A percentile compares a stretch with the other conserved stretches of the same genome.
Conservation (phyloP, 2,888 invertebrate species). For the Volucella inflata region DNA sequence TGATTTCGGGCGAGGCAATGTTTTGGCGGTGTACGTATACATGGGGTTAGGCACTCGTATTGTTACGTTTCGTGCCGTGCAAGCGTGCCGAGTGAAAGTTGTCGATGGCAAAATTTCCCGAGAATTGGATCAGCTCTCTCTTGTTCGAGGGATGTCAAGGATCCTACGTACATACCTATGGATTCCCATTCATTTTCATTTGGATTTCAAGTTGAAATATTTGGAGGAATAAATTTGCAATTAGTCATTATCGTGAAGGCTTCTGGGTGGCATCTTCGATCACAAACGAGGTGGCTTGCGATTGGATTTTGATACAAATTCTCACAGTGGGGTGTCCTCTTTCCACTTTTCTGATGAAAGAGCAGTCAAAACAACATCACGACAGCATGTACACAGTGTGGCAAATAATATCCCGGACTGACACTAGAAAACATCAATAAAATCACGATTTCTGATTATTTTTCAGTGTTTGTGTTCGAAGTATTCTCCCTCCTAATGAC, state of each 20-base stretch:
- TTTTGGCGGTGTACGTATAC: neutral
- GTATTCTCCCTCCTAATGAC: no score
- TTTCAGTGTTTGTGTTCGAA: no score
- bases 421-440: no score
- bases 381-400: no score
- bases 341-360: no score
- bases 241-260: neutral
- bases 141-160: neutral
- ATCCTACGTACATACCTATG: neutral
- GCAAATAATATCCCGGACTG: no score
- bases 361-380: no score
- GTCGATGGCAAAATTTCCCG: slow-evolving; percentile 45
- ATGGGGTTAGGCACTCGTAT: slow-evolving; percentile 22
- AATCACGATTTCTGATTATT: no score
- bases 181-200: slow-evolving; percentile 8
- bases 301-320: no score
- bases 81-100: slow-evolving; percentile 63
- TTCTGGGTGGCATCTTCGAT: no score
- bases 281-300: no score
- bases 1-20: slow-evolving; percentile 34
- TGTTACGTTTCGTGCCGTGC: slow-evolving; percentile 25
- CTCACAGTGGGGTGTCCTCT: no score
- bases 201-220: neutral
- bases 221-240: slow-evolving; percentile 9
- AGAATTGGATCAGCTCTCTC: slow-evolving; percentile 58